Conservation (phyloP, 2,113 vertebrate genomes). For the Ceyx margarethae region DNA sequence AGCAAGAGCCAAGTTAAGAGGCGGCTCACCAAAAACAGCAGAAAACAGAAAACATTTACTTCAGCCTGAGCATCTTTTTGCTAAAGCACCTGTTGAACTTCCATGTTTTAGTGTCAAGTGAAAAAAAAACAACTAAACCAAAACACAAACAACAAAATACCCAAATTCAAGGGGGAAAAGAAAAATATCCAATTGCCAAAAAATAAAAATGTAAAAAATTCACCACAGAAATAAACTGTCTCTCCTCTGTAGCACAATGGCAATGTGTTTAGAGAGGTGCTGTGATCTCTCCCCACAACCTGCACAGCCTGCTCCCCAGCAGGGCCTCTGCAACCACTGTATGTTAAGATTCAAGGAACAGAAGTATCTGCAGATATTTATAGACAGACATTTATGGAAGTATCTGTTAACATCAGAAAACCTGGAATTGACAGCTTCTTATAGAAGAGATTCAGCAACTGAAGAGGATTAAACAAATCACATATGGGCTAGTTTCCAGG, state of each 20-base stretch:
- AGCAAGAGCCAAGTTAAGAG: not conserved
- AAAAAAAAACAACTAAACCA: not conserved
- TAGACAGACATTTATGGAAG: not conserved
- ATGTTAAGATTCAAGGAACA: not conserved
- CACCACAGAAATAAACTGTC: not conserved
- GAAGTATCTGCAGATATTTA: not conserved
- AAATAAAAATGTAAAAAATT: too few relatives aligned
- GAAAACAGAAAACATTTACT: not conserved
- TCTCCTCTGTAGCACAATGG: not conserved
- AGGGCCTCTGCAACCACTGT: not conserved
- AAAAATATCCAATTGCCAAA: not conserved
- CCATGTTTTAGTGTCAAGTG: not conserved
- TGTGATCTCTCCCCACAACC: not conserved
- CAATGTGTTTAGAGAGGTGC: not conserved
- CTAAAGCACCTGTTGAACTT: conserved; percentile 2
- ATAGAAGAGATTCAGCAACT: not conserved
- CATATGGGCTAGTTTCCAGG: too few relatives aligned
- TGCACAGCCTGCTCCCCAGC: not conserved
- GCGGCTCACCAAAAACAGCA: not conserved
- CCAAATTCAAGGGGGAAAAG: not conserved
- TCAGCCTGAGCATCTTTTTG: not conserved
- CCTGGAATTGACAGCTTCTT: not conserved
- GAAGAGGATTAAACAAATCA: fast-evolving
- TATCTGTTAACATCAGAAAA: not conserved
- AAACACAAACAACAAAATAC: too few relatives aligned